Base-by-base conservation (phyloP, 2,797 vertebrate genomes). In the Hemibagrus guttatus region DNA sequence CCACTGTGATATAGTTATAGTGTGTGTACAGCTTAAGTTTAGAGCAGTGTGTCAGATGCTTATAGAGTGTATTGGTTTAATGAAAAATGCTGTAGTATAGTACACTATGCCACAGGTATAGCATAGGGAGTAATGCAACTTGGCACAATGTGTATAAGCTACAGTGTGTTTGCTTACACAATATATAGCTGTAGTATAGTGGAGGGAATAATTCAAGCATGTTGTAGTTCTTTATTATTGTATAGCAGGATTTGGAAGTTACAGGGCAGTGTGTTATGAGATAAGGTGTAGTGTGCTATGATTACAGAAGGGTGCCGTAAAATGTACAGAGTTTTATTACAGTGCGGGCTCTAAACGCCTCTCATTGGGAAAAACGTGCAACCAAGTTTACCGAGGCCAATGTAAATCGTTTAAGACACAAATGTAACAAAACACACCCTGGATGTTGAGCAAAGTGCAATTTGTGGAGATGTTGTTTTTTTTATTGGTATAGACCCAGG, bases 361-460 rank as follows among this genome's bases (percentile, higher is more conserved):
- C 59, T n/a, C 79, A 46, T 5, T 3, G 35, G 35, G 56, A 14
- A 23, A 28, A 52, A 59, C 6, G 4, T 5, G 4, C 31, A 26
- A 9, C 35, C 6, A 81, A 17, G 78, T 42, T 61, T 63, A 81
- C 35, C 2, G n/a, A 63, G 8, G 1, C 59, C 59, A 46, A 9
- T 19, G 42, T 31, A 81, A 81, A 81, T 64, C 16, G 2, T 49
- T 66, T 64, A 81, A 39, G 56, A 35, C 75, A 58, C 75, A 23
- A 79, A 35, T 39, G 13, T 39, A 80, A 78, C 52, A 78, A 58
- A 8, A 63, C 42, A 28, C 6, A 81, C 61, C 42, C 59, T 81
- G 80, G 42, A 66, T 66, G 19, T 66, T 81, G 61, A 19, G 16
- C 59, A 81, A 66, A 81, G 80, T 66, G 46, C 80, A 81, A 64